These are phyloP conservation scores for Habroteleia sp. DNA, from an alignment of 2,888 invertebrate genomes.

Conservation along the genomic window DNA sequence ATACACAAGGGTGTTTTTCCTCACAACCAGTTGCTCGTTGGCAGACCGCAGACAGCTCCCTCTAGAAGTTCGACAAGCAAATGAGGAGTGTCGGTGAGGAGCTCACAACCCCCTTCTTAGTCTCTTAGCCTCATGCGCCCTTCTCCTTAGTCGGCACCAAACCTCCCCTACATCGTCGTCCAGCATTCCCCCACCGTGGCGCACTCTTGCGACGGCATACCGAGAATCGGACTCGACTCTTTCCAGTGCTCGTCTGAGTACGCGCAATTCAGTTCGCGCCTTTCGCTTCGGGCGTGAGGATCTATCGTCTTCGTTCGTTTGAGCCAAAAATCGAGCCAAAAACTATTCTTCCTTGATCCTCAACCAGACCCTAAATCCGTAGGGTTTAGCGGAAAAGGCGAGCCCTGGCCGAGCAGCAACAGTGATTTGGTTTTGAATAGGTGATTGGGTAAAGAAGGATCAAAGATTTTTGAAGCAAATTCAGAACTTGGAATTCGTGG, in stretches of 20 bases:
- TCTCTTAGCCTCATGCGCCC: conserved; percentile 25
- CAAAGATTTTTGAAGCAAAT: background rate
- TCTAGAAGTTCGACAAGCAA: conserved; percentile 46
- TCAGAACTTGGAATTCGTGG: conserved; percentile 9
- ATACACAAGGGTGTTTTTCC: conserved; percentile 47
- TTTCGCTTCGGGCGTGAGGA: conserved; percentile 70
- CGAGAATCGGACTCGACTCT: conserved; percentile 64
- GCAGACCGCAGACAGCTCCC: conserved; percentile 46
- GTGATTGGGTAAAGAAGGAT: background rate
- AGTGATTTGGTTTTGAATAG: conserved; percentile 28
- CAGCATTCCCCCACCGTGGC: conserved; percentile 61
- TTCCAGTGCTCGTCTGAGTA: conserved; percentile 64
- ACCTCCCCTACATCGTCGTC: conserved; percentile 61
- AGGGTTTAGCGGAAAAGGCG: background rate
- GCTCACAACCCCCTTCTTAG: conserved; percentile 50
- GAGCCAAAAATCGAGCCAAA: too few relatives aligned
- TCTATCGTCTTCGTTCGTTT: conserved; percentile 46
- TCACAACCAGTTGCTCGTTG: conserved; percentile 32
- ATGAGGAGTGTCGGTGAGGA: conserved; percentile 31
- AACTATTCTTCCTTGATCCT: background rate
- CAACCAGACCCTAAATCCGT: background rate
- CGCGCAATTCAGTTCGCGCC: conserved; percentile 76
- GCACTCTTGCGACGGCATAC: conserved; percentile 61
- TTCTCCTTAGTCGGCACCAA: conserved; percentile 36
- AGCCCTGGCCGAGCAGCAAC: background rate